These are phyloP conservation scores for Cabera pusaria DNA, from an alignment of 2,888 invertebrate genomes.

Conservation along the genomic window DNA sequence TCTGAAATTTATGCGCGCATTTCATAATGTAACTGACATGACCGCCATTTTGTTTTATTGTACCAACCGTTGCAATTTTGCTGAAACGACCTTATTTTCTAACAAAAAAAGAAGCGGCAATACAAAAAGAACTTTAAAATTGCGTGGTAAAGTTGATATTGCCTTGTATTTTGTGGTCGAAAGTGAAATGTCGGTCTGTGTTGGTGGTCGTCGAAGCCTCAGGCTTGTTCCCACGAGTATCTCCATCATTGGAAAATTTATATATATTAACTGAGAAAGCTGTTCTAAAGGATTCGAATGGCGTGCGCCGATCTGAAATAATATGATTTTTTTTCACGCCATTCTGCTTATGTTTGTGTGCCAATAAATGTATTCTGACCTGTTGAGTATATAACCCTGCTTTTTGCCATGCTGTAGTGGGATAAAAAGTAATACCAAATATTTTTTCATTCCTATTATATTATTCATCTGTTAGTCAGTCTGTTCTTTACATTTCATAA, in stretches of 20 bases:
- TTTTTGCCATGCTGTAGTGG: too few relatives aligned
- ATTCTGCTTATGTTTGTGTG: too few relatives aligned
- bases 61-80: constrained; percentile 63
- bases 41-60: constrained; percentile 69
- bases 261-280: constrained; percentile 81
- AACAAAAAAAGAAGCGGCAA: constrained; percentile 35
- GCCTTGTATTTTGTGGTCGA: constrained; percentile 39
- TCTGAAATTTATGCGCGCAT: constrained; percentile 61
- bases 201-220: constrained; percentile 73
- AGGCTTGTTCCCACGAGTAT: constrained; percentile 78
- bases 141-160: constrained; percentile 43
- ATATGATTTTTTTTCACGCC: too few relatives aligned
- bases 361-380: too few relatives aligned
- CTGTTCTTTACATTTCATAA: too few relatives aligned
- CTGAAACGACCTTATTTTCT: constrained; percentile 75
- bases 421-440: too few relatives aligned
- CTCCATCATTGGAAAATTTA: constrained; percentile 76
- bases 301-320: constrained; percentile 72
- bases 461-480: too few relatives aligned
- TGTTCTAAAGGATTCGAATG: constrained; percentile 78
- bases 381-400: too few relatives aligned
- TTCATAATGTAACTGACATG: constrained; percentile 46
- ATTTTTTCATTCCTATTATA: too few relatives aligned
- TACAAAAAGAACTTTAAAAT: constrained; percentile 32
- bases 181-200: constrained; percentile 78